Conservation (phyloP, 2,888 invertebrate genomes). For the Calliscelio sp. region DNA sequence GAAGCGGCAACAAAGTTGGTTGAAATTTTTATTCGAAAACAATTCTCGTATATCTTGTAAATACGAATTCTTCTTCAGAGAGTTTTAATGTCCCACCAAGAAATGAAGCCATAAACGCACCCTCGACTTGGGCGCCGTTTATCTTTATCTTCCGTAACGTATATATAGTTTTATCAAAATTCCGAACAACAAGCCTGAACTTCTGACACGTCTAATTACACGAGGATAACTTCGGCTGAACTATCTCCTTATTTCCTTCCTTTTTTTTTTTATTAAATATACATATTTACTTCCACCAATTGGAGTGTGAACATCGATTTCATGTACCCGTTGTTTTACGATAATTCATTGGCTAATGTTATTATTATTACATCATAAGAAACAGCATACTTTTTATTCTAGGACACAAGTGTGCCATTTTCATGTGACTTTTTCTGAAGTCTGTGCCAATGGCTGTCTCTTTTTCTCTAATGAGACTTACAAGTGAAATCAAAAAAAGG, state of each 20-base stretch:
- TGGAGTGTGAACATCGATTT: constrained; percentile 43
- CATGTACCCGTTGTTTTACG: neutral
- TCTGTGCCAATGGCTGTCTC: constrained; percentile 31
- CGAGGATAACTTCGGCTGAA: constrained; percentile 19
- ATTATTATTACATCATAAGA: constrained; percentile 34
- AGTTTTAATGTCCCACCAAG: constrained; percentile 37
- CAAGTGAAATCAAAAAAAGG: constrained; percentile 31
- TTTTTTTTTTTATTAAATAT: too few relatives aligned
- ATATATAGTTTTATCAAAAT: constrained; percentile 32
- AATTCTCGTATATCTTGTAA: constrained; percentile 28
- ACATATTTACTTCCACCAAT: too few relatives aligned
- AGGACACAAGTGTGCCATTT: too few relatives aligned
- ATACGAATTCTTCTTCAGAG: constrained; percentile 14
- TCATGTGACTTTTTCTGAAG: neutral
- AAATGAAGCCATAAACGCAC: constrained; percentile 41
- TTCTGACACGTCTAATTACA: constrained; percentile 39
- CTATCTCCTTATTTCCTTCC: constrained; percentile 17
- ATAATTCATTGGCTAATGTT: constrained; percentile 18
- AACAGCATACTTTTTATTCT: too few relatives aligned
- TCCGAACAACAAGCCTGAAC: constrained; percentile 20
- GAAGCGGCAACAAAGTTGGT: too few relatives aligned
- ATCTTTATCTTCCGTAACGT: constrained; percentile 39
- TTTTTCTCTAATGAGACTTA: constrained; percentile 63
- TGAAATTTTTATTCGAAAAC: constrained; percentile 21
- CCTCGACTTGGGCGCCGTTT: constrained; percentile 31